A percentile compares a stretch with the other conserved stretches of the same genome.
Conservation (phyloP, 1,140 invertebrate genomes). For the Drosophila albomicans region DNA sequence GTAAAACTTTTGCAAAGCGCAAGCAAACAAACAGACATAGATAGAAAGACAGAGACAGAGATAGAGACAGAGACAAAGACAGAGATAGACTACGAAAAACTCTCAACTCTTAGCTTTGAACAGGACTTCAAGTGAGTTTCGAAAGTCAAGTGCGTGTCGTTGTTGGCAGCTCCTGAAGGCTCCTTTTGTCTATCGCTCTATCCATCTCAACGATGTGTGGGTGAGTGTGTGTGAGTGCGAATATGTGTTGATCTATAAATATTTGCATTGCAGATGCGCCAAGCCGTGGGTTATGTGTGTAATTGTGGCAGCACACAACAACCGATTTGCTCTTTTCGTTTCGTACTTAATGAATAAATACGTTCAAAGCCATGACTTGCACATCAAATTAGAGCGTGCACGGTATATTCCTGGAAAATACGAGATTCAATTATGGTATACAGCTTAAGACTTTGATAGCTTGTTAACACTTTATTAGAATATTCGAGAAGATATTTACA, state of each 20-base stretch:
- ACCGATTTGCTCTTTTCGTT: conserved; percentile 10
- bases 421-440: background rate
- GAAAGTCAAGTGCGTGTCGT: conserved; percentile 81
- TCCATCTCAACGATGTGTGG: background rate
- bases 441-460: background rate
- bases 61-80: conserved; percentile 17
- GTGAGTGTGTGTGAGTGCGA: conserved; percentile 23
- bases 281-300: conserved; percentile 16
- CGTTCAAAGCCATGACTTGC: background rate
- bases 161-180: conserved; percentile 66
- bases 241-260: conserved; percentile 72
- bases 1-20: conserved; percentile 47
- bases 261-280: conserved; percentile 70
- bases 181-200: conserved; percentile 33
- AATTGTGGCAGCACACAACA: conserved; percentile 32
- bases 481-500: too few relatives aligned
- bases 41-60: conserved; percentile 36
- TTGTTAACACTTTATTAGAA: background rate
- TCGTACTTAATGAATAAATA: conserved; percentile 13
- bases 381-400: background rate
- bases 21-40: conserved; percentile 48
- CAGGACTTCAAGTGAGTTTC: conserved; percentile 77
- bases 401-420: background rate
- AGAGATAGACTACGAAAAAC: conserved; percentile 30
- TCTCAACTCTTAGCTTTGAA: conserved; percentile 51